Percentiles rank a stretch among this genome's conserved stretches.
phyloP scores from a whole-genome alignment of 1,140 invertebrate species.

The Antheraea pernyi region DNA sequence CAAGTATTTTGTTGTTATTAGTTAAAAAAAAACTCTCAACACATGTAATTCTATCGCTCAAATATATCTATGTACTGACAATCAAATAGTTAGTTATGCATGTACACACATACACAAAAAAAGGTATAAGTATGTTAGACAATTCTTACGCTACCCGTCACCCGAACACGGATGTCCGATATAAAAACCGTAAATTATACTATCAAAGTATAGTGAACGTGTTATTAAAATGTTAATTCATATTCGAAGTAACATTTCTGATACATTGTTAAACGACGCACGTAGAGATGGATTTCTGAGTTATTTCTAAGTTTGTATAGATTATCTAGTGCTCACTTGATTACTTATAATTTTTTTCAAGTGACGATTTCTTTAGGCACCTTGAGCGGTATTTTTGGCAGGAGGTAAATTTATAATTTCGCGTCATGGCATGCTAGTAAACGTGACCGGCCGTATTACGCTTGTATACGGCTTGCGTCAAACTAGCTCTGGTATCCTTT shows the following conservation, averaged over 20 bases:
- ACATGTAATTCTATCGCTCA: too few species aligned
- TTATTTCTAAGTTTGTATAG: neutral
- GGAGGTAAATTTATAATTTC: too few species aligned
- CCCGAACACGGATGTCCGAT: conserved; percentile 7
- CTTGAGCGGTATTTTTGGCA: too few species aligned
- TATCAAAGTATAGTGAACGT: neutral
- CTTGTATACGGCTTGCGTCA: too few species aligned
- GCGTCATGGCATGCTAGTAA: too few species aligned
- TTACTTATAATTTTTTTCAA: neutral
- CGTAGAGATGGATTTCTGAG: neutral
- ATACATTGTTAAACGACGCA: neutral
- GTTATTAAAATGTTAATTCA: conserved; percentile 5
- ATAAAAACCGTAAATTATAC: conserved; percentile 6
- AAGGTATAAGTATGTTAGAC: neutral
- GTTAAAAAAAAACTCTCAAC: too few species aligned
- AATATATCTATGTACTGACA: neutral
- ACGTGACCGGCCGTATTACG: too few species aligned
- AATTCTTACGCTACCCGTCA: neutral
- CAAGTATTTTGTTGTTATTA: too few species aligned
- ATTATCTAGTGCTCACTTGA: neutral
- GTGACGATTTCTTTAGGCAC: too few species aligned
- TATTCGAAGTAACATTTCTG: neutral
- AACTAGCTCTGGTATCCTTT: too few species aligned
- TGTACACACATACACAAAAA: neutral
- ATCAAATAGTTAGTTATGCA: neutral